Conservation (phyloP, 1,140 invertebrate species). For the Cotesia vestalis region DNA sequence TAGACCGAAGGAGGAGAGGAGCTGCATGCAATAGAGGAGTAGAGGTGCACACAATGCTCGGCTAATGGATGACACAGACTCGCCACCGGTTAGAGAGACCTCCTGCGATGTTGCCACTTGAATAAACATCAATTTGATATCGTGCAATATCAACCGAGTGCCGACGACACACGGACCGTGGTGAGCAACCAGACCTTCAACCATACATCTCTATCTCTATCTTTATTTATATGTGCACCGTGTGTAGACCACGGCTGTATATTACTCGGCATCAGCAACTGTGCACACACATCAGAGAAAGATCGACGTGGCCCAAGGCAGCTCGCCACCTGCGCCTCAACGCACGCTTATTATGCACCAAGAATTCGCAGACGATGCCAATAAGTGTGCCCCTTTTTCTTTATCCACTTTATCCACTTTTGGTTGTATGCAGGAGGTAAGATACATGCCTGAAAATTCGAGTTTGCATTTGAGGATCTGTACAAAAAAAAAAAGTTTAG, state of each 20-base stretch:
- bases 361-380: slow-evolving; percentile 22
- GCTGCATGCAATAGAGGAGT: slow-evolving; percentile 2
- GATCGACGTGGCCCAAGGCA: slow-evolving; percentile 19
- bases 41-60: slow-evolving; percentile 22
- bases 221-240: neutral
- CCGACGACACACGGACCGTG: slow-evolving; percentile 20
- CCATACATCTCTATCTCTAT: neutral
- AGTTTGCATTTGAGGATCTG: slow-evolving; percentile 18
- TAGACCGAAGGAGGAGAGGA: neutral
- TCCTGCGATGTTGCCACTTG: slow-evolving; percentile 44
- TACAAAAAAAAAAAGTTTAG: too few relatives aligned
- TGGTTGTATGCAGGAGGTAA: neutral
- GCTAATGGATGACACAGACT: slow-evolving; percentile 27
- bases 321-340: slow-evolving; percentile 33
- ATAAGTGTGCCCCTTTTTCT: slow-evolving; percentile 30
- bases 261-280: too few relatives aligned
- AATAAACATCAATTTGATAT: slow-evolving; percentile 56
- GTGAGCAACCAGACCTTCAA: slow-evolving; percentile 22
- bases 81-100: slow-evolving; percentile 15
- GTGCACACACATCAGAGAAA: neutral
- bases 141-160: slow-evolving; percentile 39
- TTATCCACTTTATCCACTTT: neutral
- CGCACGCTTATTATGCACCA: slow-evolving; percentile 33
- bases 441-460: slow-evolving; percentile 22
- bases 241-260: neutral